Percentiles rank a stretch among this genome's conserved stretches.
These are phyloP conservation scores for Axis porcinus DNA, from an alignment of 2,113 vertebrate species.

Conservation along the genomic window DNA sequence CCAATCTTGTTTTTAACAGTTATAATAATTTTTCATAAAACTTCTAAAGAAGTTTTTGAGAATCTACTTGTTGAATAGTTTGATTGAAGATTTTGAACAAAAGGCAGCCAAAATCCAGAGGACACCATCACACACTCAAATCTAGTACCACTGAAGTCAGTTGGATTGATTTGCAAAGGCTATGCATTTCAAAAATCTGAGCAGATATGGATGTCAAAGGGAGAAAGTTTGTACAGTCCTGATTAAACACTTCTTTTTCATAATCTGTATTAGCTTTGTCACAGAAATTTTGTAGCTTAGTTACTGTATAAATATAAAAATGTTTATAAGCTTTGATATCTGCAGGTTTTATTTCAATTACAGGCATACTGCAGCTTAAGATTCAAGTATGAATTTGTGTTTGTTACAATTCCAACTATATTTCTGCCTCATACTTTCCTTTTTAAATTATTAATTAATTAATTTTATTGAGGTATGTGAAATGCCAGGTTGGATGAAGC, in stretches of 20 bases:
- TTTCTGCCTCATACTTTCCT: background rate
- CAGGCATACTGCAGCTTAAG: background rate
- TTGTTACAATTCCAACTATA: background rate
- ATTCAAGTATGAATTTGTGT: background rate
- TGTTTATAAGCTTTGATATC: background rate
- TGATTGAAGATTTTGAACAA: background rate
- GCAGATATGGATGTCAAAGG: rapidly evolving
- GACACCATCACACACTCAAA: background rate
- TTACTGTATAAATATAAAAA: background rate
- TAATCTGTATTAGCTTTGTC: background rate
- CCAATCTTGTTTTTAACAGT: background rate
- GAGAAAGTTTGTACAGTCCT: rapidly evolving
- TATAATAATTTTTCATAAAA: background rate
- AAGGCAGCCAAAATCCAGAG: background rate
- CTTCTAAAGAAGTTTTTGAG: background rate
- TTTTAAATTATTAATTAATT: background rate
- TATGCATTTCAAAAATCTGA: background rate
- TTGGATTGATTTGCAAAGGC: background rate
- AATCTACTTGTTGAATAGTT: background rate
- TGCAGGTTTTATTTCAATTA: background rate
- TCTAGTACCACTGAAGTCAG: rapidly evolving
- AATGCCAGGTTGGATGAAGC: background rate
- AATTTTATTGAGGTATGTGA: background rate
- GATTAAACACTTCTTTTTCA: background rate
- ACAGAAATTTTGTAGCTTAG: background rate